phyloP scores from a whole-genome alignment of 2,888 invertebrate genomes.

The Agapostemon virescens region DNA sequence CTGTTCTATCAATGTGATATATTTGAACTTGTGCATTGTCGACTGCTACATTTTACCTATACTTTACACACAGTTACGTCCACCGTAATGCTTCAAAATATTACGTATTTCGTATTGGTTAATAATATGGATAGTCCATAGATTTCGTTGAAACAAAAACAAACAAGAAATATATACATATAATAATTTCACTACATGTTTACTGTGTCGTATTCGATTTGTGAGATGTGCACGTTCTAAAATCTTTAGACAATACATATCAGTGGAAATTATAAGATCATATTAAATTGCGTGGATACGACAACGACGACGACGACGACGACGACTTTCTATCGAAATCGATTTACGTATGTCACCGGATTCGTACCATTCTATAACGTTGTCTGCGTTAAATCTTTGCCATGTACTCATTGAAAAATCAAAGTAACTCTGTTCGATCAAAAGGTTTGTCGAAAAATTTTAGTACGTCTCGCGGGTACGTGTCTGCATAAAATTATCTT shows the following conservation, averaged over 20 bases:
- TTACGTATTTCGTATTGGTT: not conserved
- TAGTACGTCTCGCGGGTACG: not conserved
- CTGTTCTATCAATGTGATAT: not conserved
- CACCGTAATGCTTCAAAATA: constrained; percentile 2
- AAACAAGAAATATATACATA: not conserved
- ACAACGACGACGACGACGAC: no score
- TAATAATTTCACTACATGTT: constrained; percentile 3
- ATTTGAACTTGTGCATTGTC: not conserved
- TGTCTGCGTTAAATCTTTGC: constrained; percentile 1
- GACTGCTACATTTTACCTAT: constrained; percentile 4
- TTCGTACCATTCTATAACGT: not conserved
- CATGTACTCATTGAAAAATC: not conserved
- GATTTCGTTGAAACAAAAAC: not conserved
- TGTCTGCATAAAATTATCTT: not conserved
- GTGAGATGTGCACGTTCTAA: constrained; percentile 21
- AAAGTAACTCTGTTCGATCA: constrained; percentile 4
- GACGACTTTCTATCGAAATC: not conserved
- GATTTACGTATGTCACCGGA: not conserved
- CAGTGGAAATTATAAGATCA: constrained; percentile 25
- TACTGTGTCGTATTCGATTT: constrained; percentile 4
- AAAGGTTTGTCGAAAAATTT: constrained; percentile 21
- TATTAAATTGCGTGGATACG: constrained; percentile 12
- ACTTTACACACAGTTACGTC: constrained; percentile 9
- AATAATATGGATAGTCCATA: not conserved
- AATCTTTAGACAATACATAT: constrained; percentile 43